A percentile compares a stretch with the other conserved stretches of the same genome.
These are phyloP conservation scores for Venusia cambrica DNA, from an alignment of 2,888 invertebrate species.

Conservation along the genomic window DNA sequence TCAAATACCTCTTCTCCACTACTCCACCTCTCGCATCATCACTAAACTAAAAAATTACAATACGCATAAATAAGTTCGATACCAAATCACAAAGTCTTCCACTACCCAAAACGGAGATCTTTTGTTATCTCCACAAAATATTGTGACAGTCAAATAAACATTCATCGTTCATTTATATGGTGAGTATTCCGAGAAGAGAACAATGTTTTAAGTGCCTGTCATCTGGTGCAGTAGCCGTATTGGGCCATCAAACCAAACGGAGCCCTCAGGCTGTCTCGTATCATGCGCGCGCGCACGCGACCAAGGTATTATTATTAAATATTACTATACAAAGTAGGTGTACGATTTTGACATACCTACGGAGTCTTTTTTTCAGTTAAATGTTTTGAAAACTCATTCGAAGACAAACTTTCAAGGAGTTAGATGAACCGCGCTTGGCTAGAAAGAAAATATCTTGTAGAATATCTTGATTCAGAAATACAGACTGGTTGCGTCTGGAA, in stretches of 20 bases:
- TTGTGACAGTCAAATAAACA: conserved; percentile 14
- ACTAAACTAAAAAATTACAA: no score
- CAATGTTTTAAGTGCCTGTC: conserved; percentile 12
- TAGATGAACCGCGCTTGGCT: no score
- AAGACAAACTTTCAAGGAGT: no score
- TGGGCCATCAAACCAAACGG: conserved; percentile 18
- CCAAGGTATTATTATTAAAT: conserved; percentile 3
- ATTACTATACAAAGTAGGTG: conserved; percentile 8
- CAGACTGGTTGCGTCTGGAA: no score
- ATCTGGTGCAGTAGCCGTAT: conserved; percentile 14
- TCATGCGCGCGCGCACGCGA: conserved; percentile 19
- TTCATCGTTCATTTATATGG: conserved; percentile 14
- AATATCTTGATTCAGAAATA: no score
- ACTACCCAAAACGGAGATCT: not conserved
- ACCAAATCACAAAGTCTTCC: not conserved
- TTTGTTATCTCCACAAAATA: conserved; percentile 4
- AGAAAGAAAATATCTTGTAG: no score
- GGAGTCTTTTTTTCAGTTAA: no score
- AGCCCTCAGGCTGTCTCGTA: conserved; percentile 10
- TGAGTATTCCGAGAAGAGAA: conserved; percentile 16
- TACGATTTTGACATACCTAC: no score
- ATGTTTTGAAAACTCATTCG: no score
- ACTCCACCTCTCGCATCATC: no score
- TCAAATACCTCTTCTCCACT: no score
- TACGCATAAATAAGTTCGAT: no score